Base-by-base conservation (phyloP, 2,113 vertebrate species). In the Corydoras sp. region DNA sequence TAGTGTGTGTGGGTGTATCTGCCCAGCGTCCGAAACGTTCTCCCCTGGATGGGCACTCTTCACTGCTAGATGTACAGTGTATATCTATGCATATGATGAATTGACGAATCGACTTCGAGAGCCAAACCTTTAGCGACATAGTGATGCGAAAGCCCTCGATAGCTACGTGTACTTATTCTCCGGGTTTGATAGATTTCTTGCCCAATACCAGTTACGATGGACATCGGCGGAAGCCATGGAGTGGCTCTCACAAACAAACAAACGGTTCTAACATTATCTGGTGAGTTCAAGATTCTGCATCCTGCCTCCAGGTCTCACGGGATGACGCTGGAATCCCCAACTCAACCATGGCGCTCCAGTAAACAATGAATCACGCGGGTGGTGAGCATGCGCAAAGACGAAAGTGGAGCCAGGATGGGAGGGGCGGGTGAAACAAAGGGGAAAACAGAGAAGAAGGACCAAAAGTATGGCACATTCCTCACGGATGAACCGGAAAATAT, bases 251-350 rank as follows among this genome's bases (percentile, higher is more conserved):
- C 77, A 83, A 84, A 78, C 78, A 80, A 62, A 86, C 77, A 82
- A 80, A 82, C 51, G 35, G 76, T 83, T 75, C 80, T 84, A 85
- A 85, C 84, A 89, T 88, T 89, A 89, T 88, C 87, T 86, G 76
- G 81, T 70, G 85, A 85, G 84, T 85, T 89, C 86, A 81, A 91
- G 83, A 90, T 89, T 91, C 88, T 88, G 87, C 88, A 90, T 83
- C 68, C 80, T 86, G 78, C 78, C 88, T 89, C 85, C 82, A 88
- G 83, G 85, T 91, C 88, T 91, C 88, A 86, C 88, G 86, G 79
- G 83, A 82, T 80, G 86, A 86, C 5, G 87, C 78, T 89, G 87
- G 85, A 91, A 90, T 89, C 85, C 87, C 83, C 81, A 85, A 81
- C 83, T 83, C 82, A 82, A 85, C 84, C 87, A 83, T 79, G 77